phyloP scores from a whole-genome alignment of 2,888 invertebrate species.

The Sminthurides aquaticus region DNA sequence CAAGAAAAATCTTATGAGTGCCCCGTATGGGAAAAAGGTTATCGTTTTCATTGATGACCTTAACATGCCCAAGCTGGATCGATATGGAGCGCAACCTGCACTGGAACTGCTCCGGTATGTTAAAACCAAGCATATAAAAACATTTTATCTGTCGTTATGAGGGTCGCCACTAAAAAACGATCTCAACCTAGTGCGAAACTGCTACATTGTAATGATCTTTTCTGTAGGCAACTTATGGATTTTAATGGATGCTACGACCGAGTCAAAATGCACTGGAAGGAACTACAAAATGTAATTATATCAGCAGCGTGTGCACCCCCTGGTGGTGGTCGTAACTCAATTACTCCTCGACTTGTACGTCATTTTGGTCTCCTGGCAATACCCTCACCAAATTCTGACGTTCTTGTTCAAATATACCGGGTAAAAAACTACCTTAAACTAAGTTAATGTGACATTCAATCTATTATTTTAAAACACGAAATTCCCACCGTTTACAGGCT shows the following conservation, averaged over 20 bases:
- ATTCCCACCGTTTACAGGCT: constrained; percentile 49
- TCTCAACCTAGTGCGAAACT: background rate
- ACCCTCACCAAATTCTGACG: constrained; percentile 68
- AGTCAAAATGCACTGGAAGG: constrained; percentile 81
- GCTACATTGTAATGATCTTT: no score
- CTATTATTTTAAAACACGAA: background rate
- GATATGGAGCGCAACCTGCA: constrained; percentile 85
- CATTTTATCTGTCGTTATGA: no score
- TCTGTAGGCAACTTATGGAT: constrained; percentile 61
- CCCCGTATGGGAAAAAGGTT: constrained; percentile 72
- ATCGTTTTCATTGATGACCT: constrained; percentile 84
- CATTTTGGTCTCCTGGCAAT: constrained; percentile 82
- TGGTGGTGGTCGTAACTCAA: constrained; percentile 78
- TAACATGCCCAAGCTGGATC: constrained; percentile 80
- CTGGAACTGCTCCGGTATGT: constrained; percentile 72
- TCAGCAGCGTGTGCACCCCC: constrained; percentile 82
- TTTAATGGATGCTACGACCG: constrained; percentile 78
- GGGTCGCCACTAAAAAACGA: no score
- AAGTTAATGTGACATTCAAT: no score
- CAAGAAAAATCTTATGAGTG: constrained; percentile 69
- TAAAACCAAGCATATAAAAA: constrained; percentile 3
- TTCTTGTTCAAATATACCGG: constrained; percentile 70
- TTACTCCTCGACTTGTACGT: constrained; percentile 74
- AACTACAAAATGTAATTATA: constrained; percentile 72
- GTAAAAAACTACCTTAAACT: constrained; percentile 48